These are phyloP conservation scores for Drosophila sechellia DNA, from an alignment of 1,140 invertebrate species.

Conservation along the genomic window DNA sequence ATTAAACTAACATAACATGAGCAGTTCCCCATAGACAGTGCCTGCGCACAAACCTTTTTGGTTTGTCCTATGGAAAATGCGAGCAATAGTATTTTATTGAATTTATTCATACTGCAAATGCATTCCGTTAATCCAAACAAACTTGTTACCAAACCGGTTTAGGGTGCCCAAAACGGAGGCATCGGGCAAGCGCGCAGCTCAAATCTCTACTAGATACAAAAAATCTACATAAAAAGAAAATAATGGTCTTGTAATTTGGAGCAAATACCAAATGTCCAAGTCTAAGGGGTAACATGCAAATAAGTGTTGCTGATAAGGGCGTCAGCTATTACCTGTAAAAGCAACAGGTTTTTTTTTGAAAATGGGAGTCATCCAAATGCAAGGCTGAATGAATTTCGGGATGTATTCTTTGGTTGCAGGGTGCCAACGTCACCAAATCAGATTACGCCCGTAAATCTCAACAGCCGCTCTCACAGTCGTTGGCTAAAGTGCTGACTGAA, in stretches of 20 bases:
- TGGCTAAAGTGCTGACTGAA: slow-evolving; percentile 21
- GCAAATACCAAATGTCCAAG: not conserved
- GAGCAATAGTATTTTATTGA: slow-evolving; percentile 3
- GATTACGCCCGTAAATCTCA: slow-evolving; percentile 8
- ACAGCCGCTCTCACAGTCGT: slow-evolving; percentile 24
- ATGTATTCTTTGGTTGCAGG: slow-evolving; percentile 15
- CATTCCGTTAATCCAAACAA: slow-evolving; percentile 12
- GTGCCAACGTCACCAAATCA: slow-evolving; percentile 63
- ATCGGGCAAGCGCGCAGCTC: not conserved
- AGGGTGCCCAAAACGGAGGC: slow-evolving; percentile 5
- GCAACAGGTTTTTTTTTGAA: slow-evolving; percentile 41
- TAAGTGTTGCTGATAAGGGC: not conserved
- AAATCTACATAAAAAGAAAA: too few relatives aligned
- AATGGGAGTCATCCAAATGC: not conserved
- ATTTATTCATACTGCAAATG: slow-evolving; percentile 4
- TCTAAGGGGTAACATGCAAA: too few relatives aligned
- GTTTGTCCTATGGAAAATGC: not conserved
- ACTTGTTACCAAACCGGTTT: slow-evolving; percentile 31
- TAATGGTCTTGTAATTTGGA: too few relatives aligned
- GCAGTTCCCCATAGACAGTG: not conserved
- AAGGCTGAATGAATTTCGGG: not conserved
- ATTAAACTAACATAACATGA: not conserved
- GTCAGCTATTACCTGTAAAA: slow-evolving; percentile 8
- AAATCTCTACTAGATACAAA: not conserved
- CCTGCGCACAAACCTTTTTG: slow-evolving; percentile 3